Percentiles rank a stretch among this genome's conserved stretches.
These are phyloP conservation scores for Callopanchax toddi DNA, from an alignment of 2,113 vertebrate genomes.

Conservation along the genomic window DNA sequence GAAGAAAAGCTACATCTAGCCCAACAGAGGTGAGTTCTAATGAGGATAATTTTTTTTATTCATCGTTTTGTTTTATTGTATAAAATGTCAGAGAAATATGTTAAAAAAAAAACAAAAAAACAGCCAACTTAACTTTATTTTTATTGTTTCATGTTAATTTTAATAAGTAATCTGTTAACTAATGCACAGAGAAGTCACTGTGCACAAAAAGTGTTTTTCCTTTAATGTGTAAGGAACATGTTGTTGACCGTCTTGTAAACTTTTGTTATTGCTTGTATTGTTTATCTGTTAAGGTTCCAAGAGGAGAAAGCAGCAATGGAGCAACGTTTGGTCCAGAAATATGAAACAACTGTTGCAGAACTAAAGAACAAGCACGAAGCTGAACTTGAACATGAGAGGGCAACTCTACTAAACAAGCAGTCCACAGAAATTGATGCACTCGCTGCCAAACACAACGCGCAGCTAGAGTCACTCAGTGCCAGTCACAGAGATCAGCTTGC, in stretches of 20 bases:
- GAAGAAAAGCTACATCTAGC: conserved; percentile 76
- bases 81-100: no score
- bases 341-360: conserved; percentile 77
- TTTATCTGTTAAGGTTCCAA: conserved; percentile 77
- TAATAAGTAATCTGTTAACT: no score
- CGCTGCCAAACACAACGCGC: conserved; percentile 59
- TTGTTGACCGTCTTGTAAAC: background rate
- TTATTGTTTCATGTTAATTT: no score
- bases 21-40: conserved; percentile 79
- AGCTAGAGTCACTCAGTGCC: conserved; percentile 65
- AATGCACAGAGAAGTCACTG: no score
- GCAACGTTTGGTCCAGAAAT: conserved; percentile 74
- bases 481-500: conserved; percentile 63
- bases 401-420: conserved; percentile 40
- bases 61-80: no score
- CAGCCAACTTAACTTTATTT: background rate
- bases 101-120: no score
- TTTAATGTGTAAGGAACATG: background rate
- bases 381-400: conserved; percentile 53
- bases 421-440: conserved; percentile 56
- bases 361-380: conserved; percentile 65
- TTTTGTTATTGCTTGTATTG: background rate
- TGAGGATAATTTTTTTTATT: no score
- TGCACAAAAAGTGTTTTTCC: background rate
- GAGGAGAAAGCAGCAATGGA: conserved; percentile 79